Conservation (phyloP, 92 coral and sea anemone genomes). For the Phenganax stokvisi region DNA sequence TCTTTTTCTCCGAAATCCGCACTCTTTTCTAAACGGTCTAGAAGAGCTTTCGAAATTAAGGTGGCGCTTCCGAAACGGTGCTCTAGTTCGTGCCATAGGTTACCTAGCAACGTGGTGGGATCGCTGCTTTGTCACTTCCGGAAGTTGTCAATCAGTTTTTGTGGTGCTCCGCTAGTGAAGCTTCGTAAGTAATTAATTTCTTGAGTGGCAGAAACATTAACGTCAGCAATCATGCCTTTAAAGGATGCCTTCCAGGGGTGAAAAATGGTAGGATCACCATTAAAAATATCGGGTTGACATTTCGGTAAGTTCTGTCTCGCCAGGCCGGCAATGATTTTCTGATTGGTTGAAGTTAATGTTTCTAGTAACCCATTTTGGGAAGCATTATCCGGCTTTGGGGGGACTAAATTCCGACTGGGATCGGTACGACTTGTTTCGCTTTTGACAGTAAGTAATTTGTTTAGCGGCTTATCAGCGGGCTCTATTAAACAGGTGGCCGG, state of each 20-base stretch:
- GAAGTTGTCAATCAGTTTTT: slow-evolving; percentile 44
- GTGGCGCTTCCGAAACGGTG: slow-evolving; percentile 51
- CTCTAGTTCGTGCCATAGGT: slow-evolving; percentile 49
- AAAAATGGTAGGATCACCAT: slow-evolving; percentile 31
- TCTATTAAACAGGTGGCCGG: too few relatives aligned
- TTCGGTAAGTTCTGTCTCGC: slow-evolving; percentile 44
- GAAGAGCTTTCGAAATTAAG: slow-evolving; percentile 37
- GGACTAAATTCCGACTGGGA: background rate
- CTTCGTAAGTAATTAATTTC: slow-evolving; percentile 47
- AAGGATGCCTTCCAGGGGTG: slow-evolving; percentile 44
- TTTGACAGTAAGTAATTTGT: too few relatives aligned
- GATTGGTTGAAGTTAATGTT: slow-evolving; percentile 36
- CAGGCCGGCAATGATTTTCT: slow-evolving; percentile 26
- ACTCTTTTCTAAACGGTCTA: slow-evolving; percentile 37
- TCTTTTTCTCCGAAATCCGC: slow-evolving; percentile 47
- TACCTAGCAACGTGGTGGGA: slow-evolving; percentile 44
- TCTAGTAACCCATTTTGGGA: background rate
- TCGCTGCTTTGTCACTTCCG: slow-evolving; percentile 43
- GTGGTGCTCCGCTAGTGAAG: slow-evolving; percentile 45
- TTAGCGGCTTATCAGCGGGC: too few relatives aligned
- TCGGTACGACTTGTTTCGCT: too few relatives aligned
- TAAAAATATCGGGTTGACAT: slow-evolving; percentile 47
- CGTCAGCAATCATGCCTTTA: slow-evolving; percentile 48
- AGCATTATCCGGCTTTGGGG: background rate
- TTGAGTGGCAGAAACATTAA: slow-evolving; percentile 44